These are phyloP conservation scores for Sarcophaga bullata DNA, from an alignment of 1,140 invertebrate genomes.

Conservation along the genomic window DNA sequence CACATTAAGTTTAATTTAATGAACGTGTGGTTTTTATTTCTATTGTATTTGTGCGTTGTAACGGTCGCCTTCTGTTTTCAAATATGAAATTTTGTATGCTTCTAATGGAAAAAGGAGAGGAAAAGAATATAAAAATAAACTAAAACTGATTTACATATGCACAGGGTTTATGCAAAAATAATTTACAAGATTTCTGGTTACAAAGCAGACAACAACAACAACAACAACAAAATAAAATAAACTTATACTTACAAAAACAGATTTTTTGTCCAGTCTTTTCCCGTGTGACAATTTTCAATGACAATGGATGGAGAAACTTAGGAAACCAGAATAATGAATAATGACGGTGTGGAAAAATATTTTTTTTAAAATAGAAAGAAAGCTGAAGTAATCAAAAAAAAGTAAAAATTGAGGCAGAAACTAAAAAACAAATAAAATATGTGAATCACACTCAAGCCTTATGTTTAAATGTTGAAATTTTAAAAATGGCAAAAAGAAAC, in stretches of 20 bases:
- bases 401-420: neutral
- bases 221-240: neutral
- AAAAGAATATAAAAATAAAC: too few relatives aligned
- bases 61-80: too few relatives aligned
- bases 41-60: too few relatives aligned
- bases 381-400: neutral
- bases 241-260: neutral
- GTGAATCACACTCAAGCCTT: neutral
- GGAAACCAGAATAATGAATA: neutral
- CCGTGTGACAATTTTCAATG: neutral
- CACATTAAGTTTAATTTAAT: too few relatives aligned
- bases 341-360: neutral
- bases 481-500: too few relatives aligned
- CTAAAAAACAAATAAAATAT: neutral
- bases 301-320: neutral
- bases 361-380: neutral
- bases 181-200: constrained; percentile 5
- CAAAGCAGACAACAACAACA: neutral
- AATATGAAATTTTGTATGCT: too few relatives aligned
- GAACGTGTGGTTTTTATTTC: too few relatives aligned
- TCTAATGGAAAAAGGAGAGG: too few relatives aligned
- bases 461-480: neutral
- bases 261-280: neutral
- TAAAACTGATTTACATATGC: neutral
- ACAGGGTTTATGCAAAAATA: neutral